Conservation (phyloP, 2,113 vertebrate species). For the Takifugu bimaculatus region DNA sequence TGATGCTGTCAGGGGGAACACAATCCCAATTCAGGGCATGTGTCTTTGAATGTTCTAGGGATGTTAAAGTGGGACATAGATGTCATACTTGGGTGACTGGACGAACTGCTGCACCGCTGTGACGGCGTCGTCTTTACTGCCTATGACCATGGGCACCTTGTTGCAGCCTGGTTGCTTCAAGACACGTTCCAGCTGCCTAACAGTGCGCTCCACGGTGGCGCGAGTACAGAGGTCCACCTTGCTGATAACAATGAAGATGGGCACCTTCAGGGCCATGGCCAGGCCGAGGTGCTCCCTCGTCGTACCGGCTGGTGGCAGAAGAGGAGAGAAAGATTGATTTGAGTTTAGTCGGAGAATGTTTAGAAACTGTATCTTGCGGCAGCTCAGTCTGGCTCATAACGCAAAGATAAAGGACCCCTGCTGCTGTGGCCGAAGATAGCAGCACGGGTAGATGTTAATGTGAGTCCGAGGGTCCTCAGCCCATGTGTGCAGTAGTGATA, state of each 20-base stretch:
- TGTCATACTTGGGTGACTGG: slow-evolving; percentile 86
- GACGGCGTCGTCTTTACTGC: slow-evolving; percentile 88
- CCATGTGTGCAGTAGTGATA: slow-evolving; percentile 5
- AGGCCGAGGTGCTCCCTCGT: slow-evolving; percentile 94
- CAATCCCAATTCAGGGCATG: neutral
- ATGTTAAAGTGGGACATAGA: too few species aligned
- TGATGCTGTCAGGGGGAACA: slow-evolving; percentile 77
- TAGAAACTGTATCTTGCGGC: neutral
- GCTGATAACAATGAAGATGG: slow-evolving; percentile 97
- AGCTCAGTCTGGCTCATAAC: neutral
- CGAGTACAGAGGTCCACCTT: slow-evolving; percentile 93
- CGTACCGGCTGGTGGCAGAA: slow-evolving; percentile 82
- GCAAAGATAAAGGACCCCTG: neutral
- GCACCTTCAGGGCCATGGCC: slow-evolving; percentile 94
- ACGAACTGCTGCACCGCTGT: slow-evolving; percentile 95
- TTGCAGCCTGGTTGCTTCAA: slow-evolving; percentile 97
- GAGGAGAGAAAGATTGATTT: neutral
- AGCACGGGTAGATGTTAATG: slow-evolving; percentile 4
- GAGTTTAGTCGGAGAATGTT: neutral
- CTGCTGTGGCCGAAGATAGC: slow-evolving; percentile 7
- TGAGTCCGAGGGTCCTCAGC: slow-evolving; percentile 6
- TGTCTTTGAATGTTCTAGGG: too few species aligned
- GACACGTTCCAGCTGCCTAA: slow-evolving; percentile 91
- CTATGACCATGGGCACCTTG: slow-evolving; percentile 90
- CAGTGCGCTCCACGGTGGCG: slow-evolving; percentile 90